A percentile compares a stretch with the other conserved stretches of the same genome.
Evolutionary conservation across 2,113 vertebrate genomes (phyloP).

Genomic region (Craseonycteris thonglongyai): DNA sequence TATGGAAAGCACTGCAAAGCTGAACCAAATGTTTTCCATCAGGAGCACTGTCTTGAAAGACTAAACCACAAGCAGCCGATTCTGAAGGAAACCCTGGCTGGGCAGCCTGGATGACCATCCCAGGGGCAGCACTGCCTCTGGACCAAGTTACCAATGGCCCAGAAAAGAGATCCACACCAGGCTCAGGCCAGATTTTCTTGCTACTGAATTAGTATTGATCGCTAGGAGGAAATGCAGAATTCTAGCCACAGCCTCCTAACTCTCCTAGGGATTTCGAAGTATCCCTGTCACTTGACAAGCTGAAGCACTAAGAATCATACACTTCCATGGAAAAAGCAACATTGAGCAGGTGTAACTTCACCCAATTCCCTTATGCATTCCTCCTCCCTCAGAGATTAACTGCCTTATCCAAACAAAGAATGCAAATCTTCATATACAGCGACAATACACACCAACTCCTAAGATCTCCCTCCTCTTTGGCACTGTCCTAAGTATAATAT

Average conservation of each 20-base stretch:
- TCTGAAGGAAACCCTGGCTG: constrained; percentile 50
- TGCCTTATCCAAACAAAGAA: not conserved
- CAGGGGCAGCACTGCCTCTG: constrained; percentile 17
- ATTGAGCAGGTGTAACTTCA: not conserved
- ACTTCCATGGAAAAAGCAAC: not conserved
- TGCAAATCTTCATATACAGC: not conserved
- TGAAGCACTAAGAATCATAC: not conserved
- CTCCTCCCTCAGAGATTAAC: not conserved
- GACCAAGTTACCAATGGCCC: constrained; percentile 42
- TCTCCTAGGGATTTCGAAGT: not conserved
- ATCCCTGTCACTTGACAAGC: not conserved
- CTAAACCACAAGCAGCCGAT: constrained; percentile 54
- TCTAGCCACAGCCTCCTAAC: not conserved
- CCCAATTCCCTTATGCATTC: not conserved
- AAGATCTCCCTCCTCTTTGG: not conserved
- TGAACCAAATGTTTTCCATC: constrained; percentile 57
- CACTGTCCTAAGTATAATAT: not conserved
- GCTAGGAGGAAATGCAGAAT: not conserved
- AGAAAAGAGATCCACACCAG: constrained; percentile 14
- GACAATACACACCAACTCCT: not conserved
- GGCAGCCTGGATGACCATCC: not conserved
- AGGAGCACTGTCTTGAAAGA: constrained; percentile 47
- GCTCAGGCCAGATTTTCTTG: not conserved
- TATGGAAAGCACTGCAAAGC: constrained; percentile 26
- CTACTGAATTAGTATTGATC: constrained; percentile 10